These are phyloP conservation scores for Macrocentrus cingulum DNA, from an alignment of 1,140 invertebrate species.

Conservation along the genomic window DNA sequence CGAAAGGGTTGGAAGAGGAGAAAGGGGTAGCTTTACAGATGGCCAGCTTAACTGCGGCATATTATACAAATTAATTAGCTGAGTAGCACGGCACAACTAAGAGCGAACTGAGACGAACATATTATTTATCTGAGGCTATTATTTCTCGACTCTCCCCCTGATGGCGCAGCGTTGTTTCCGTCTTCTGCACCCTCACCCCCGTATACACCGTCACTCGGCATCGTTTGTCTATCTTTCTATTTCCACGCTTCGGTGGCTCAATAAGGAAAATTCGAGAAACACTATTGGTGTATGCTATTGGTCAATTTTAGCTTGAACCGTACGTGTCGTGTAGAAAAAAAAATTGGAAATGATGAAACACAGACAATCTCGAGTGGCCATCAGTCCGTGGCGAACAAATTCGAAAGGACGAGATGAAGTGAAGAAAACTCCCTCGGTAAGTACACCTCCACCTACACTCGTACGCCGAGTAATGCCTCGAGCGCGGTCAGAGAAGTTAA, in stretches of 20 bases:
- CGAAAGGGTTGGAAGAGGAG: background rate
- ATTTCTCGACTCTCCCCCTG: background rate
- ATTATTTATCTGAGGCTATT: constrained; percentile 48
- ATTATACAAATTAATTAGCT: constrained; percentile 59
- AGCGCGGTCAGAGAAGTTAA: no score
- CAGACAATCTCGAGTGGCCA: constrained; percentile 34
- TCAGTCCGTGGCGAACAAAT: constrained; percentile 42
- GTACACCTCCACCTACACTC: no score
- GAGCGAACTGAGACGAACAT: constrained; percentile 49
- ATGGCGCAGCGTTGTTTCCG: background rate
- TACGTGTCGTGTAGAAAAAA: constrained; percentile 11
- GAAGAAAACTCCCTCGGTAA: no score
- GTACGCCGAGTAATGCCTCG: no score
- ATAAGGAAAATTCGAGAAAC: background rate
- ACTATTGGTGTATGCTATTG: background rate
- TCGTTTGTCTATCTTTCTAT: constrained; percentile 50
- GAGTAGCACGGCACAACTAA: constrained; percentile 8
- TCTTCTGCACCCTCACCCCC: constrained; percentile 30
- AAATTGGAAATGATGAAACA: constrained; percentile 18
- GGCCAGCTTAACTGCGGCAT: constrained; percentile 57
- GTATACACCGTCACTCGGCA: constrained; percentile 40
- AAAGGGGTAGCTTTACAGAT: constrained; percentile 45
- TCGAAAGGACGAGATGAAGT: constrained; percentile 32
- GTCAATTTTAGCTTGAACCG: background rate
- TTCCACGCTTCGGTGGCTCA: constrained; percentile 39